Base-by-base conservation (phyloP, 2,888 invertebrate genomes). In the Noctuana brunneofusca region DNA sequence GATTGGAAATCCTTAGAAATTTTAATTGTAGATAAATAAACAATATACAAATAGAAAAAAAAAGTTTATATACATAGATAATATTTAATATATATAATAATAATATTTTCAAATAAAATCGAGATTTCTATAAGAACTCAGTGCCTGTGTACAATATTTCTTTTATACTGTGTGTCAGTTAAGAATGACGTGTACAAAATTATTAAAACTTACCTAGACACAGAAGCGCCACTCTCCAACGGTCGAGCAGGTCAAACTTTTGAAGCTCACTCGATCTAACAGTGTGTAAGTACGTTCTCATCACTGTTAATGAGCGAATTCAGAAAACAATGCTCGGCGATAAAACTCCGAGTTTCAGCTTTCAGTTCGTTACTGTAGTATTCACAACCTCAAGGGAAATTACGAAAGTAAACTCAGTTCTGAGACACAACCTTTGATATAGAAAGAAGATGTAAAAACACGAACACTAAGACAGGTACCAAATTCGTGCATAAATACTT, bases 321-420 rank as follows among this genome's bases (percentile, higher is more conserved):
- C 58, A 64, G 60, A 63, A 67, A 74, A 78, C 76, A 79, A 78
- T 75, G 77, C 83, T 83, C 80, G 75, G 75, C 73, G 82, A 81
- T 78, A 74, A 78, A 75, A 82, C 75, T 74, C 72, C 75, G 79
- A 86, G 83, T 84, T 83, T 80, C 79, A 78, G 69, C 73, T 72
- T 75, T 72, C 77, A 80, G 80, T 84, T 77, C 77, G 75, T 82
- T 86, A 85, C 82, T 78, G 78, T 81, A 80, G 75, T 78, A 83
- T 80, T 87, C 89, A 89, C 89, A 89, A 90, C 88, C 90, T 82
- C 87, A 66, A 72, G 84, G 84, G 84, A 87, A 87, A 87, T 86
- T 81, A 84, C 73, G 76, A 75, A 75, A 75, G 69, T 73, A 75
- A 80, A 77, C 70, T 75, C 72, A 79, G 75, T 78, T 75, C 73